Evolutionary conservation across 2,113 vertebrate genomes (phyloP), one percentile per base, ranked within the genome.

Genomic region (Eudyptes chrysolophus): DNA sequence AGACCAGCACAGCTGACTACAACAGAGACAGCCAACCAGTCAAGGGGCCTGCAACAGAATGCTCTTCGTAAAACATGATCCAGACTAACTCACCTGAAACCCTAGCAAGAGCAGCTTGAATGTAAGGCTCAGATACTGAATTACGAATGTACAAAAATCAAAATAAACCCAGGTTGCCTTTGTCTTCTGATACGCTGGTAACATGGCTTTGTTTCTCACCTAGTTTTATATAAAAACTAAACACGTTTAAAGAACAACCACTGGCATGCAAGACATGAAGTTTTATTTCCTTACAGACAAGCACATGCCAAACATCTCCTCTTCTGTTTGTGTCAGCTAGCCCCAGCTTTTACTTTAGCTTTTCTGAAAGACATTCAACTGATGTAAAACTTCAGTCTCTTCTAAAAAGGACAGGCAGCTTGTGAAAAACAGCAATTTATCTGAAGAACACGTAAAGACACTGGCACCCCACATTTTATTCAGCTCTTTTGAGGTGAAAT

Each of bases 381-480:
- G 32, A 65, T 6, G 7, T 8, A 22, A 62, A 78, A 66, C 19
- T 13, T 49, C 11, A 42, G 6, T 5, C 7, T 25, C 66, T 22
- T 12, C 10, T 34, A 29, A 24, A 60, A 77, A 58, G 5, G 27
- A 75, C 40, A 80, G 9, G 4, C 8, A 78, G 29, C 14, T 77
- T 34, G 24, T n/a, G 58, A 36, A 55, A 85, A 80, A 27, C n/a
- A 49, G 12, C 22, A 10, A 0, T 13, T 30, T 11, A 30, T 5
- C 40, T 57, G 34, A 76, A 2, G 9, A 74, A 82, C 0, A 0
- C 0, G 1, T 21, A 26, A 77, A 42, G 46, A 36, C 24, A 44
- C 1, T 30, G 18, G 19, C 32, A 36, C 4, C 12, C 7, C 36
- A n/a, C 10, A 13, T 40, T 74, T 15, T 9, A 60, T 32, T 13